Conservation (phyloP, 2,797 vertebrate species). For the Pteropus rufus region DNA sequence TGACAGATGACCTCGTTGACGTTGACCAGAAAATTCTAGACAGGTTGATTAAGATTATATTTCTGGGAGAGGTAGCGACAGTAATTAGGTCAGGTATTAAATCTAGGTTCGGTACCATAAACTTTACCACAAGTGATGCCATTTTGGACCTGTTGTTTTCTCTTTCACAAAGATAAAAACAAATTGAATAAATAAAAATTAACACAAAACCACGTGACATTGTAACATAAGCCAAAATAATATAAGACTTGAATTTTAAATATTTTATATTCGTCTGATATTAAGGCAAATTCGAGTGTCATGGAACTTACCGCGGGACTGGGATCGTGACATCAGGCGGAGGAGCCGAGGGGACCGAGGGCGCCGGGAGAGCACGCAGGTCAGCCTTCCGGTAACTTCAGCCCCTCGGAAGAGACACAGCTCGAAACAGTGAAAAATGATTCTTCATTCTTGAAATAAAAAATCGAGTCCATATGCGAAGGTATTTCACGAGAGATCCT, state of each 20-base stretch:
- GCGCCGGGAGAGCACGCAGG: fast-evolving
- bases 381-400: neutral
- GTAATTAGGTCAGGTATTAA: too few relatives aligned
- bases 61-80: too few relatives aligned
- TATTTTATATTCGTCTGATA: too few relatives aligned
- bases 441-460: neutral
- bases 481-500: fast-evolving
- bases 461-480: fast-evolving
- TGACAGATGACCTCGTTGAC: too few relatives aligned
- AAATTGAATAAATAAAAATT: neutral
- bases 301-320: neutral
- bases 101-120: too few relatives aligned
- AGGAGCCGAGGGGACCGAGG: fast-evolving
- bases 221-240: neutral
- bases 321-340: neutral
- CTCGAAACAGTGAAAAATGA: neutral
- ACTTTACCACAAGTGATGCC: too few relatives aligned
- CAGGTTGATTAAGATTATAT: too few relatives aligned
- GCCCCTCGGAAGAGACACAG: neutral
- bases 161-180: too few relatives aligned
- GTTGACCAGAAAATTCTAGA: too few relatives aligned
- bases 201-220: neutral
- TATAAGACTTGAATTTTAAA: neutral
- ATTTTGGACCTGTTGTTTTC: too few relatives aligned
- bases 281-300: neutral